These are phyloP conservation scores for Enteromius unitaeniatus DNA, from an alignment of 2,797 vertebrate genomes.

Conservation along the genomic window DNA sequence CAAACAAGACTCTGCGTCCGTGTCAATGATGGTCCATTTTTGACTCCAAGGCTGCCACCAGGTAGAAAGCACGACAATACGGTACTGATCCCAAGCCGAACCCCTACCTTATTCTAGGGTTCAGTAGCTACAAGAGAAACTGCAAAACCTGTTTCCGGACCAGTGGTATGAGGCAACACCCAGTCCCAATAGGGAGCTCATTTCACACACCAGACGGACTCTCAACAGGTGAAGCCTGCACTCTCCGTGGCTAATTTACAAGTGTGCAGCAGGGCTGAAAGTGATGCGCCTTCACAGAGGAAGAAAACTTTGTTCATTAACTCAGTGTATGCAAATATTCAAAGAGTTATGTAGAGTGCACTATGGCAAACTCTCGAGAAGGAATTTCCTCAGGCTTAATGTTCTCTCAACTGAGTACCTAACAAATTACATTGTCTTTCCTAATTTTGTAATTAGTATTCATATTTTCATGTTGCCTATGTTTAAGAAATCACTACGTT, in stretches of 20 bases:
- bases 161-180: constrained; percentile 45
- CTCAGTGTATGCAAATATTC: constrained; percentile 54
- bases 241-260: constrained; percentile 65
- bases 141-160: constrained; percentile 49
- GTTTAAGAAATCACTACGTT: constrained; percentile 56
- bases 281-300: constrained; percentile 55
- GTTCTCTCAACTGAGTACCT: constrained; percentile 62
- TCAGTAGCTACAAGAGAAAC: constrained; percentile 15
- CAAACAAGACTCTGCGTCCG: constrained; percentile 47
- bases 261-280: constrained; percentile 67
- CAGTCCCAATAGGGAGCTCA: constrained; percentile 59
- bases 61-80: background rate
- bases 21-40: constrained; percentile 53
- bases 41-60: constrained; percentile 44
- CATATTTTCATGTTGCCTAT: constrained; percentile 64
- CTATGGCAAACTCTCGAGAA: constrained; percentile 34
- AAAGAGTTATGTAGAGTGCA: constrained; percentile 52
- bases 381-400: constrained; percentile 56
- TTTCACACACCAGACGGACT: constrained; percentile 68
- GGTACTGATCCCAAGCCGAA: constrained; percentile 42
- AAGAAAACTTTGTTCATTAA: constrained; percentile 65
- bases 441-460: constrained; percentile 69
- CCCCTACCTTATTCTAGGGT: background rate
- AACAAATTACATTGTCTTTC: constrained; percentile 63
- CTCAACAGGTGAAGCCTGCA: constrained; percentile 64